Percentiles rank a stretch among this genome's conserved stretches.
Conservation (phyloP, 2,113 vertebrate genomes). For the Rhynchomys soricoides region DNA sequence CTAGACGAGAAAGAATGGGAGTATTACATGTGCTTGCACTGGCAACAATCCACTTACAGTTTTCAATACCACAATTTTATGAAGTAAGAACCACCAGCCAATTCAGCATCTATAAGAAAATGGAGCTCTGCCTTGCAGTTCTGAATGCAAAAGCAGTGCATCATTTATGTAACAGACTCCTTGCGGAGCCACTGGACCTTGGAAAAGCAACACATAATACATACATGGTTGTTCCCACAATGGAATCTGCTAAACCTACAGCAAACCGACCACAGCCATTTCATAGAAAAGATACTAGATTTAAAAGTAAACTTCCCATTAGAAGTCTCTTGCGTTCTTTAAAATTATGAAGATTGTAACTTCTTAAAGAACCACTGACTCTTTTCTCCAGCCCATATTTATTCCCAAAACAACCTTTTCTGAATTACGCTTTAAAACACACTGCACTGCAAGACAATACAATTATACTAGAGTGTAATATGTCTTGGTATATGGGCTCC, state of each 20-base stretch:
- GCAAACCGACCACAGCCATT: slow-evolving; percentile 60
- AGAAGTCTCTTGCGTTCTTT: slow-evolving; percentile 33
- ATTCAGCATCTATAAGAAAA: slow-evolving; percentile 62
- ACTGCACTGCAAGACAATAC: slow-evolving; percentile 57
- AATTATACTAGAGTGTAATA: slow-evolving; percentile 39
- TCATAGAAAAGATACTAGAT: slow-evolving; percentile 56
- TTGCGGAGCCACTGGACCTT: slow-evolving; percentile 52
- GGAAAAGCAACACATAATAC: slow-evolving; percentile 50
- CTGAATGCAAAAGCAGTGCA: slow-evolving; percentile 57
- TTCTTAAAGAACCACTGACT: slow-evolving; percentile 60
- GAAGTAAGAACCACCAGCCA: slow-evolving; percentile 63
- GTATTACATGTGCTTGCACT: slow-evolving; percentile 24
- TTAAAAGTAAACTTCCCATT: slow-evolving; percentile 54
- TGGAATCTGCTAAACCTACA: slow-evolving; percentile 46
- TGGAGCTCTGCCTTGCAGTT: slow-evolving; percentile 57
- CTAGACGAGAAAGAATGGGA: slow-evolving; percentile 68
- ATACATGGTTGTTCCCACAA: slow-evolving; percentile 44
- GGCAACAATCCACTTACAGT: slow-evolving; percentile 52
- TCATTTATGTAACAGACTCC: slow-evolving; percentile 57
- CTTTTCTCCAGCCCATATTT: slow-evolving; percentile 59
- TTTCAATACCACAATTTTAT: slow-evolving; percentile 48
- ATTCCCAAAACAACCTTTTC: slow-evolving; percentile 36
- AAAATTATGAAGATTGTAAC: slow-evolving; percentile 35
- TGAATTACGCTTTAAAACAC: slow-evolving; percentile 60
- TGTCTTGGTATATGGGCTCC: slow-evolving; percentile 42